These are phyloP conservation scores for Deilephila porcellus DNA, from an alignment of 2,888 invertebrate genomes.

Conservation along the genomic window DNA sequence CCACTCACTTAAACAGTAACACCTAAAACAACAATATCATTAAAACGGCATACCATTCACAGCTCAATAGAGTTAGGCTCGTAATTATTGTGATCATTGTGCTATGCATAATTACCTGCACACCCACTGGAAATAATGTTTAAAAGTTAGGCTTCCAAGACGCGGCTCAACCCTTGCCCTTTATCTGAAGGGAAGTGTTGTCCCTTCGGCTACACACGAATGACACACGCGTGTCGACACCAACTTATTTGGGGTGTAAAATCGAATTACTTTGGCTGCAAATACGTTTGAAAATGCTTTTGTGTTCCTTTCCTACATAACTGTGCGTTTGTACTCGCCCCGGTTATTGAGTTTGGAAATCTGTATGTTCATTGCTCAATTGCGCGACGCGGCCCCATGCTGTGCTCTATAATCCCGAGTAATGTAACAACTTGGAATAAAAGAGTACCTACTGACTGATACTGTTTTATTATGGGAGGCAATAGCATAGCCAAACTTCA, in stretches of 20 bases:
- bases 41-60: background rate
- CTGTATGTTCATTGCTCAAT: conserved; percentile 3
- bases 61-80: conserved; percentile 9
- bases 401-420: background rate
- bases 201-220: conserved; percentile 50
- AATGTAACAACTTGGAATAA: background rate
- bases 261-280: conserved; percentile 66
- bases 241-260: conserved; percentile 70
- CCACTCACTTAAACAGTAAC: background rate
- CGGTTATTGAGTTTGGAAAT: background rate
- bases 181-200: conserved; percentile 40
- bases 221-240: conserved; percentile 30
- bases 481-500: no score
- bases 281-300: conserved; percentile 67
- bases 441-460: background rate
- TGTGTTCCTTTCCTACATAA: conserved; percentile 35
- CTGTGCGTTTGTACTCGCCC: background rate
- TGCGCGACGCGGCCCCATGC: background rate
- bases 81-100: conserved; percentile 58
- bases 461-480: background rate
- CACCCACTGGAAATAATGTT: conserved; percentile 70
- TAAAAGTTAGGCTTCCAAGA: conserved; percentile 65
- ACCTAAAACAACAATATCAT: conserved; percentile 10
- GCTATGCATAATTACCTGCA: conserved; percentile 37
- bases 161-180: conserved; percentile 59